Evolutionary conservation across 2,797 vertebrate species (phyloP).

Genomic region (Cossypha heuglini): DNA sequence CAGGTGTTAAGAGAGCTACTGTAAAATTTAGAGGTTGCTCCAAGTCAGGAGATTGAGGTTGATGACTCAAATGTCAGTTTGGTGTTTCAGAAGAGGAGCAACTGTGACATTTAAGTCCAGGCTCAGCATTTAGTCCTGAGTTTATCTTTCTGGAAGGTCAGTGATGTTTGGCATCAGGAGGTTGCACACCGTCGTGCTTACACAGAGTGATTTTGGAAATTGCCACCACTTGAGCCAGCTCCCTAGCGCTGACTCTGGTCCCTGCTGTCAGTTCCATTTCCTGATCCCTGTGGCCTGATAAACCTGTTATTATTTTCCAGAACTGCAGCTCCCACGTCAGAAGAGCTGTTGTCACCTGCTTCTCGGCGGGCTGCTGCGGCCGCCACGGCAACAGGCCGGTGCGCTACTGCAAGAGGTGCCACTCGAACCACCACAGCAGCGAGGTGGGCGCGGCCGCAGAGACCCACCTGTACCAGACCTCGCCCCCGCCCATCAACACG

Average conservation of each 20-base stretch:
- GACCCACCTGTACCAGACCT: constrained; percentile 97
- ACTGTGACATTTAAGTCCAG: neutral
- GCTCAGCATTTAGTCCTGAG: neutral
- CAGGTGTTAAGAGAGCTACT: neutral
- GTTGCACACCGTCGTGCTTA: neutral
- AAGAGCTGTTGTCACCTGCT: constrained; percentile 97
- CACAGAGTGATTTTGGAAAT: neutral
- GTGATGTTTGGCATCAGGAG: neutral
- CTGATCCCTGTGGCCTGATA: neutral
- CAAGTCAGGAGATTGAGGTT: neutral
- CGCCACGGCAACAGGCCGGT: constrained; percentile 97
- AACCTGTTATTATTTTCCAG: constrained; percentile 64
- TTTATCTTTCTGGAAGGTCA: neutral
- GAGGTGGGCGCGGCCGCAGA: constrained; percentile 89
- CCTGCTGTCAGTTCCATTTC: neutral
- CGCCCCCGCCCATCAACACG: constrained; percentile 96
- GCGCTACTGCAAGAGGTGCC: constrained; percentile 97
- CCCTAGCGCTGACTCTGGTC: neutral
- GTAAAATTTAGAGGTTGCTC: neutral
- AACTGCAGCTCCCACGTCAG: constrained; percentile 98
- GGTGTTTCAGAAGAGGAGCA: neutral
- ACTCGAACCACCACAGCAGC: constrained; percentile 97
- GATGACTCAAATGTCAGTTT: neutral
- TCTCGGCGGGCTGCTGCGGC: constrained; percentile 96
- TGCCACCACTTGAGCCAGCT: neutral